A percentile compares a stretch with the other conserved stretches of the same genome.
Conservation (phyloP, 2,113 vertebrate genomes). For the Cygnus atratus region DNA sequence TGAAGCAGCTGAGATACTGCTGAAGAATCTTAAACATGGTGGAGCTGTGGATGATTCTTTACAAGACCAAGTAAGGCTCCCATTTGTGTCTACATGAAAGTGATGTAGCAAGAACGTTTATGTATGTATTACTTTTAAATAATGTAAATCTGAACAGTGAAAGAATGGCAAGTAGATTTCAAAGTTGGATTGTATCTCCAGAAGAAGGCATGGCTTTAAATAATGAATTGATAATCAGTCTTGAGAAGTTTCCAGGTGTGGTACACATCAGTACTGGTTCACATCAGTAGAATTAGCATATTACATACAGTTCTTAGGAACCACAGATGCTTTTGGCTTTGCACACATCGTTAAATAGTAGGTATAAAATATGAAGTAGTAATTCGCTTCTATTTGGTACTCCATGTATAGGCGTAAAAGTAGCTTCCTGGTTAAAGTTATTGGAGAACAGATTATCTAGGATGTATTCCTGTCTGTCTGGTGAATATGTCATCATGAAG, state of each 20-base stretch:
- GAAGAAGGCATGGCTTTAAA: background rate
- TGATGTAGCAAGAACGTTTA: background rate
- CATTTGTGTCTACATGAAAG: background rate
- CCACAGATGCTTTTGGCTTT: background rate
- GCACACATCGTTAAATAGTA: background rate
- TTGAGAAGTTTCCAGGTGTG: background rate
- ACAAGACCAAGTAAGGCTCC: slow-evolving; percentile 90
- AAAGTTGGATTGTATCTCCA: background rate
- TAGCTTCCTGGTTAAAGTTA: background rate
- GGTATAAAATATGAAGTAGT: background rate
- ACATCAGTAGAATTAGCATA: background rate
- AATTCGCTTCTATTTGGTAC: background rate
- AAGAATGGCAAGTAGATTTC: background rate
- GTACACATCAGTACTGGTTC: background rate
- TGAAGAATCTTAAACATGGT: slow-evolving; percentile 91
- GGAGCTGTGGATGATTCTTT: slow-evolving; percentile 96
- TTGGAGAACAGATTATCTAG: background rate
- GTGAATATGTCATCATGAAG: background rate
- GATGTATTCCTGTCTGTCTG: background rate
- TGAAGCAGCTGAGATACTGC: slow-evolving; percentile 93
- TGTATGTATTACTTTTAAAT: background rate
- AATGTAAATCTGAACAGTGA: background rate
- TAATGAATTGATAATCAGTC: background rate
- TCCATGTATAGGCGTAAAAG: background rate
- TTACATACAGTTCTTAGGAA: background rate